Conservation (phyloP, 2,888 invertebrate species). For the Mythimna pallens region DNA sequence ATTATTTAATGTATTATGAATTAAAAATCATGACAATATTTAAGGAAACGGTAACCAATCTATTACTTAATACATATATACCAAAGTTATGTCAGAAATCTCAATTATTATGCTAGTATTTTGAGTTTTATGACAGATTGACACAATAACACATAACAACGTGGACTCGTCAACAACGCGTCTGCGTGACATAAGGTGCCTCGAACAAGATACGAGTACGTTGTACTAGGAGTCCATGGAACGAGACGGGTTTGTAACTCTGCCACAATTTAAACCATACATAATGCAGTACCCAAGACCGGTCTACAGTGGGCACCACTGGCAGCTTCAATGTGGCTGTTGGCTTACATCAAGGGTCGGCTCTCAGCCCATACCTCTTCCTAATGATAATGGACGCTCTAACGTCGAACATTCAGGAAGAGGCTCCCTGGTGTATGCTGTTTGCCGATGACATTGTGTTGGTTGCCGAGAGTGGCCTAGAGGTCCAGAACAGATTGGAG, state of each 20-base stretch:
- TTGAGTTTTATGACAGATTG: neutral
- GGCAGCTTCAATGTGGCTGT: too few species aligned
- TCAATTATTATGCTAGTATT: neutral
- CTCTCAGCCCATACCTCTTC: too few species aligned
- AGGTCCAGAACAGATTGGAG: too few species aligned
- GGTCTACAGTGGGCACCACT: too few species aligned
- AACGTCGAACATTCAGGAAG: too few species aligned
- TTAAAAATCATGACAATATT: neutral
- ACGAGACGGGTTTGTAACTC: neutral
- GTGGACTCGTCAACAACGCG: neutral
- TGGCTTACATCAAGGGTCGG: too few species aligned
- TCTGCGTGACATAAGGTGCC: neutral
- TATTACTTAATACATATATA: neutral
- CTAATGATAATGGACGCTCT: too few species aligned
- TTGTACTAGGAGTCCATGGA: slow-evolving; percentile 9
- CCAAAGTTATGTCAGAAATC: neutral
- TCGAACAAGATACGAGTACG: neutral
- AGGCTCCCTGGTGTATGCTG: too few species aligned
- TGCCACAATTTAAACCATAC: too few species aligned
- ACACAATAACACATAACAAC: neutral
- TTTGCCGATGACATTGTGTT: too few species aligned
- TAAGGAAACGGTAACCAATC: neutral
- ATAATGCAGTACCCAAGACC: too few species aligned
- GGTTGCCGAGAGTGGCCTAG: too few species aligned
- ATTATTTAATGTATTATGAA: neutral